phyloP scores from a whole-genome alignment of 2,113 vertebrate species.

The Anolis carolinensis region DNA sequence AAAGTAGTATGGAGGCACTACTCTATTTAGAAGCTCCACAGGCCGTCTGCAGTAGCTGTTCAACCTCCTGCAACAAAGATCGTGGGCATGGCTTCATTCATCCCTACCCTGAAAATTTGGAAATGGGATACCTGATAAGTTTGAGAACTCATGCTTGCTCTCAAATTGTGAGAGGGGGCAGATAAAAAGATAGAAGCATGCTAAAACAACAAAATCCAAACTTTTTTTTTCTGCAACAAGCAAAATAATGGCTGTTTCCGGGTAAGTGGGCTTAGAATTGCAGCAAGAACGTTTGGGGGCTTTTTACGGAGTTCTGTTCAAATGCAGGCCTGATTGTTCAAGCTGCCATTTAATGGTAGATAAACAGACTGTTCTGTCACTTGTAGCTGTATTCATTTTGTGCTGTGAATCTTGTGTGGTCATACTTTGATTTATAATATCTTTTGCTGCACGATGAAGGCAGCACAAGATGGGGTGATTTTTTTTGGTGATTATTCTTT shows the following conservation, averaged over 20 bases:
- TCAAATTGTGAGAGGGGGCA: neutral
- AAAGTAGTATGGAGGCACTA: no score
- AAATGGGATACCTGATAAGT: no score
- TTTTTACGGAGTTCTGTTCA: neutral
- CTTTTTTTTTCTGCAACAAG: neutral
- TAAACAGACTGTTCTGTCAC: neutral
- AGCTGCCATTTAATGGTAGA: neutral
- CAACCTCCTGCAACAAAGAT: no score
- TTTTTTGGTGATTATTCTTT: neutral
- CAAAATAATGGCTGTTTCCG: no score
- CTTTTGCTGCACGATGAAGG: neutral
- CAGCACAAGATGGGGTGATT: neutral
- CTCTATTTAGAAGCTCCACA: no score
- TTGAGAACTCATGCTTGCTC: neutral
- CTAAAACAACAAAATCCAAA: no score
- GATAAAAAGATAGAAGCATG: neutral
- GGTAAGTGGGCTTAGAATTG: no score
- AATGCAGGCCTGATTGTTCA: neutral
- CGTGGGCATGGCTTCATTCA: no score
- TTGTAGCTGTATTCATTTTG: neutral
- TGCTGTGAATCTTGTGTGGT: slow-evolving; percentile 9
- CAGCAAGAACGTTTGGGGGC: neutral
- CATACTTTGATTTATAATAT: slow-evolving; percentile 11
- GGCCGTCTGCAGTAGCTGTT: no score
- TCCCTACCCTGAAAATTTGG: no score